Evolutionary conservation across 2,797 vertebrate genomes (phyloP).

Genomic region (Gadopsis marmoratus): DNA sequence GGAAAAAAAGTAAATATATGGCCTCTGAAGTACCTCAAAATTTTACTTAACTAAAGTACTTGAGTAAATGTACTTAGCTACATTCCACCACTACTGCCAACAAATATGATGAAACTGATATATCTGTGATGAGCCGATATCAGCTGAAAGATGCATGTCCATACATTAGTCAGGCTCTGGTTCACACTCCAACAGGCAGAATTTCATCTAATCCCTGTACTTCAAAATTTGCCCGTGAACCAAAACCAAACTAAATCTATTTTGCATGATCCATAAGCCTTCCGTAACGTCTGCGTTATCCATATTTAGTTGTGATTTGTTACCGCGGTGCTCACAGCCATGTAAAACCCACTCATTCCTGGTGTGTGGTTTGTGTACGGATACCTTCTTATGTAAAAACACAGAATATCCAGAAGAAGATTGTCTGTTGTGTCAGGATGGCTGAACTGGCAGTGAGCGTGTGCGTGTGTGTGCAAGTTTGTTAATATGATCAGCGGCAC

Average conservation of each 20-base stretch:
- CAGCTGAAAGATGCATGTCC: too few relatives aligned
- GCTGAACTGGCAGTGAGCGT: conserved; percentile 11
- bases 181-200: neutral
- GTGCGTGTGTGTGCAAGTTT: neutral
- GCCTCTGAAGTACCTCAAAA: neutral
- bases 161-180: neutral
- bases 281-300: neutral
- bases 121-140: neutral
- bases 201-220: neutral
- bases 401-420: conserved; percentile 9
- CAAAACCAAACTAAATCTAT: neutral
- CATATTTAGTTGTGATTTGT: conserved; percentile 19
- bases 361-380: conserved; percentile 12
- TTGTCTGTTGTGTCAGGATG: conserved; percentile 13
- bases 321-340: neutral
- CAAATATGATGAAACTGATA: too few relatives aligned
- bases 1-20: neutral
- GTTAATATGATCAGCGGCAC: neutral
- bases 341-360: neutral
- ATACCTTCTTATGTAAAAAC: conserved; percentile 2
- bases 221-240: conserved; percentile 8
- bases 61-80: too few relatives aligned
- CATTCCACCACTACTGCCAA: neutral
- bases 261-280: conserved; percentile 21
- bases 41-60: neutral